Evolutionary conservation across 2,113 vertebrate species (phyloP), one percentile per base, ranked within the genome.

Genomic region (Notothenia coriiceps): DNA sequence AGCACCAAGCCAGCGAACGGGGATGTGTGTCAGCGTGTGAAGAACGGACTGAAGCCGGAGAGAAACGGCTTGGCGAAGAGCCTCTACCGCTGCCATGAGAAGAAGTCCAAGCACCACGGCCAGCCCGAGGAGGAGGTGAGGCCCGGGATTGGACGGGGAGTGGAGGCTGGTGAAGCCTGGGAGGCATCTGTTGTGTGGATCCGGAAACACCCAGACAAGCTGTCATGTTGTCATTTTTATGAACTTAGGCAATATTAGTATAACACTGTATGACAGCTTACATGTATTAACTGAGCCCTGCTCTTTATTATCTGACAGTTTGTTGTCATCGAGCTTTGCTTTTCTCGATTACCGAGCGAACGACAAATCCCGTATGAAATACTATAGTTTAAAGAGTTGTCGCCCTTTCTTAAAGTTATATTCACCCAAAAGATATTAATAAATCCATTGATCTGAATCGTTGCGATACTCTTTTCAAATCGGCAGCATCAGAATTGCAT

Each of bases 11-110:
- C 87, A 43, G 79, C 74, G 60, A 89, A 87, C 59, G 86, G 93
- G 72, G 88, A 87, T 14, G 85, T 40, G 74, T 75, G 87, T 89
- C 84, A 73, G 63, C 89, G 88, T 4, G 83, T 47, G 11, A 86
- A 67, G 70, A 94, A 94, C 86, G 92, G 94, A 4, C 77, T 93
- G 52, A 94, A 88, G 75, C 75, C 86, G 72, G 91, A 86, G 72
- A 86, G 83, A 3, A 94, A 92, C 87, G 92, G 93, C 74, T 85
- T 78, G 55, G 56, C 67, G 74, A 90, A 74, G 77, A 92, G 80
- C 77, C 80, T 90, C 72, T 72, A 79, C 64, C 43, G 89, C 67
- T 73, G 78, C 82, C 83, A 86, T 35, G 82, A 83, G 76, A 75
- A 70, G 67, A 82, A 52, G 66, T 55, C 64, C 63, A 67, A 76